phyloP scores from a whole-genome alignment of 2,113 vertebrate genomes.

The Mionectes macconnelli region DNA sequence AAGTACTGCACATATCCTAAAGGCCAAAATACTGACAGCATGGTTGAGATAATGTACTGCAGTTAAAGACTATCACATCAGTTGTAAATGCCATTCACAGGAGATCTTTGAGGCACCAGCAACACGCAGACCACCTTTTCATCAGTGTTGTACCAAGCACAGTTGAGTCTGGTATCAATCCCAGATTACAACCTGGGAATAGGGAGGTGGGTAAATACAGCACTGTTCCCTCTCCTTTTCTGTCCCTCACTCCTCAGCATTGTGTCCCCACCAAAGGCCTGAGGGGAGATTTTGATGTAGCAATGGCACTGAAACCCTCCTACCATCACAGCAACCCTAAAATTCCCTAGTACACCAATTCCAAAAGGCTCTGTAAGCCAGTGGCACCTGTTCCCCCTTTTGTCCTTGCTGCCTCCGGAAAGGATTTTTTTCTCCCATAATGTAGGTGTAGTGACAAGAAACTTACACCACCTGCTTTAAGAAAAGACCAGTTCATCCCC shows the following conservation, averaged over 20 bases:
- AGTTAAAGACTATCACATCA: neutral
- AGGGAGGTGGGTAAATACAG: neutral
- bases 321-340: neutral
- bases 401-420: neutral
- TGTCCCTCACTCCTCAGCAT: neutral
- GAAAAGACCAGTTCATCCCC: neutral
- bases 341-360: neutral
- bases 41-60: neutral
- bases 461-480: neutral
- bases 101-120: neutral
- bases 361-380: neutral
- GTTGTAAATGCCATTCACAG: neutral
- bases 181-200: neutral
- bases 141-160: neutral
- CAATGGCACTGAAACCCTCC: neutral
- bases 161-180: neutral
- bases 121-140: neutral
- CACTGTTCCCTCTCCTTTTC: neutral
- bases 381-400: neutral
- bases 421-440: no score
- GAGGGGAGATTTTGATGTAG: neutral
- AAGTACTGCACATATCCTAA: neutral
- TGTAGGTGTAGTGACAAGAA: neutral
- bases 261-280: neutral
- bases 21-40: neutral